Evolutionary conservation across 2,888 invertebrate species (phyloP), one percentile per base, ranked within the genome.

Genomic region (Diloba caeruleocephala): DNA sequence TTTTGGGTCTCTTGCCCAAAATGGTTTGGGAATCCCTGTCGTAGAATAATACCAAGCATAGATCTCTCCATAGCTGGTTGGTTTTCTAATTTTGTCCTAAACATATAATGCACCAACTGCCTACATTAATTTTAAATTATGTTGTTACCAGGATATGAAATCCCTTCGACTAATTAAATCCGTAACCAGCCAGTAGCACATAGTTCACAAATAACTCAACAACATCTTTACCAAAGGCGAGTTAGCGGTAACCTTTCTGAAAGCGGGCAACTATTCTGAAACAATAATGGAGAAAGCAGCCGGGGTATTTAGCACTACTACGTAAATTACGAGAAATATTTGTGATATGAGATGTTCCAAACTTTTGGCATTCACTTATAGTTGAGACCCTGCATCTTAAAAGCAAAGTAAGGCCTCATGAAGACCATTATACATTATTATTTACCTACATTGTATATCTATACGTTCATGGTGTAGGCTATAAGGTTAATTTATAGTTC

Each of bases 261-360:
- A 57, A 43, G 33, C 51, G 46, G 15, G 38, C 60, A 63, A 77
- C 66, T 73, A 73, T 77, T 69, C 54, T 33, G 44, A 41, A 66
- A 73, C 71, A 70, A 74, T 75, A 72, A 74, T 61, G 53, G 53
- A 53, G 64, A 50, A 54, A 44, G 66, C 56, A 49, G 26, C 28
- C 37, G 32, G 39, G 53, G 55, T 53, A 74, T 71, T 65, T 42
- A 43, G 41, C 52, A 48, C 37, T 43, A 29, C 55, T 66, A 63
- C 65, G 57, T 66, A 65, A 78, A 80, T 73, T 76, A 76, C 74
- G 68, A 68, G 44, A 65, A 76, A 71, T 73, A 78, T 78, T 81
- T 64, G 63, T 63, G 58, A 71, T 73, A 73, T 61, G 69, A 61
- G 56, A 57, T 43, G 55, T 66, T 68, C 48, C 43, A 70, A 70